Evolutionary conservation across 1,140 invertebrate genomes (phyloP), one percentile per base, ranked within the genome.

Genomic region (Solenopsis invicta): DNA sequence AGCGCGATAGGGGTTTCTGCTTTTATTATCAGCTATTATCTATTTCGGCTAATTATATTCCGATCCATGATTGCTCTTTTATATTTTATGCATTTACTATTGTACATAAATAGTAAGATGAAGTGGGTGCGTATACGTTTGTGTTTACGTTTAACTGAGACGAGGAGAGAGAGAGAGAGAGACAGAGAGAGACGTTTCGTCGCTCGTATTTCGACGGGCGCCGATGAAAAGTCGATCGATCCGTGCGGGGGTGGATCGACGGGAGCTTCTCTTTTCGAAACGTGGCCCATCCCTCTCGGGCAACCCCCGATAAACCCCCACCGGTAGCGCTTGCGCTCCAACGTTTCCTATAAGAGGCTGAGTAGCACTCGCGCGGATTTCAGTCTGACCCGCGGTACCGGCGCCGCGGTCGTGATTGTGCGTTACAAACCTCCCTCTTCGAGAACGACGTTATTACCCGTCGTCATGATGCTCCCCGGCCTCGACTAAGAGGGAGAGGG

Each of bases 201-300:
- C 50, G 52, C 37, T 74, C 54, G 67, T 21, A 50, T 72, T 82
- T 74, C 61, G 67, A 67, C 67, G 41, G 41, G n/a, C 67, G 81
- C 5, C 69, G 81, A 86, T 89, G 88, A 88, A 88, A 88, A 89
- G 88, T 76, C 81, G 81, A 84, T 89, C 88, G 88, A 88, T 86
- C 87, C 52, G 81, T 56, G 45, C 52, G 87, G 74, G 87, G 81
- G 88, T 81, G 87, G 87, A 89, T 89, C 87, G 87, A 75, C 59
- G 81, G 71, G 41, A 86, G 87, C 77, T 67, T 71, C 88, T 75
- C 88, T 89, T 89, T 89, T 89, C 69, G 88, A 89, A 89, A 89
- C 67, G 87, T 64, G 72, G 88, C 87, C 88, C 88, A 89, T 80
- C 88, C 88, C 87, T 89, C 66, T 81, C 45, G 34, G 82, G 54